Evolutionary conservation across 2,113 vertebrate species (phyloP).

Genomic region (Toxostoma redivivum): DNA sequence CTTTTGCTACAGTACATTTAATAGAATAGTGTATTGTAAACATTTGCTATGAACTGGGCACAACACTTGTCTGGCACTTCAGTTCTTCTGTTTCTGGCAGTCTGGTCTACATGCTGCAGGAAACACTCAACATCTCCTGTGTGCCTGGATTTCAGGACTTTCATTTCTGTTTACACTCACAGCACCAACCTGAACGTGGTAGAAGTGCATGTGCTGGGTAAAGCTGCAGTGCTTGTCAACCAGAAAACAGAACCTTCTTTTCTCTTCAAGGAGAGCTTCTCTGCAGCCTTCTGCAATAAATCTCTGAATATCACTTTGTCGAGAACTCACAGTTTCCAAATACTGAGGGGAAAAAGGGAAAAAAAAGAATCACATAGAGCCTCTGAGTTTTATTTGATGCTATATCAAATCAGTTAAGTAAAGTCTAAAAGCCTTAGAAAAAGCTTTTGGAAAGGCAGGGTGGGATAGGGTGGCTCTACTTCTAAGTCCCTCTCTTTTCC

Average conservation of each 20-base stretch:
- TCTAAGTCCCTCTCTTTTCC: neutral
- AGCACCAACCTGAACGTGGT: conserved; percentile 83
- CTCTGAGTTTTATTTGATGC: neutral
- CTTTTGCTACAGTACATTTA: neutral
- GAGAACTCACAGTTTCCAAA: conserved; percentile 84
- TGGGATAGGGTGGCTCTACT: neutral
- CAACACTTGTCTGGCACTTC: neutral
- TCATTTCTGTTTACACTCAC: neutral
- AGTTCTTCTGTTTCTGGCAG: neutral
- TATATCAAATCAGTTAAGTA: neutral
- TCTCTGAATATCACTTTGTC: conserved; percentile 91
- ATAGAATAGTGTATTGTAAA: neutral
- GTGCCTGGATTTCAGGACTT: neutral
- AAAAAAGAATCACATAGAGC: neutral
- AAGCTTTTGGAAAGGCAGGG: neutral
- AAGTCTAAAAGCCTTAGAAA: neutral
- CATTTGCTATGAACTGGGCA: neutral
- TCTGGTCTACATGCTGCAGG: neutral
- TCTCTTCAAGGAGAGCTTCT: conserved; percentile 94
- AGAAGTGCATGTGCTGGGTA: conserved; percentile 79
- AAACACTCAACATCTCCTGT: neutral
- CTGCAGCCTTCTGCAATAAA: conserved; percentile 93
- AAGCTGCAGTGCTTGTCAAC: conserved; percentile 96
- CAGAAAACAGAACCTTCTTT: conserved; percentile 94
- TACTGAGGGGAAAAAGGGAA: conserved; percentile 70